Base-by-base conservation (phyloP, 2,888 invertebrate genomes). In the Ethmia dodecea region DNA sequence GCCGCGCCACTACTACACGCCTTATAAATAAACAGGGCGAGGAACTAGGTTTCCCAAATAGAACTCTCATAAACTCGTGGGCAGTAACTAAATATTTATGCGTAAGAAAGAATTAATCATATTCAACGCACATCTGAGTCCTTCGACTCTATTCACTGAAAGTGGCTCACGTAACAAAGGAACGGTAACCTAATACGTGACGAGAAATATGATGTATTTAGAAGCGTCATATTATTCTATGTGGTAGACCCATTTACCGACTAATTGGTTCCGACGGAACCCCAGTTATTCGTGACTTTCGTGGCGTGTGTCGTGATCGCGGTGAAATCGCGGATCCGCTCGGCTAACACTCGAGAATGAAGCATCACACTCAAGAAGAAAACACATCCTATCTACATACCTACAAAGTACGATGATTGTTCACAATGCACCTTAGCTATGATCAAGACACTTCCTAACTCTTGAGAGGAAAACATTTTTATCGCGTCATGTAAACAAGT, bases 81-180 rank as follows among this genome's bases (percentile, higher is more conserved):
- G 11, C 26, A 26, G 26, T 49, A n/a, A n/a, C n/a, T 51, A 55
- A 55, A 60, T 63, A 68, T 68, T 58, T 63, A 67, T 64, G 69
- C 64, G 59, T 65, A 60, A 62, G 58, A 62, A 64, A 64, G 75
- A 80, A 83, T 80, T 81, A 83, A 84, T 79, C 51, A 74, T 70
- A 86, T 86, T 83, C 84, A 44, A 53, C 66, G 64, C 84, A 75
- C 83, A 84, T 60, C 56, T 51, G 27, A 49, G 63, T 73, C 67
- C 70, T 71, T 64, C 62, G 66, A 60, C 61, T 67, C 76, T 72
- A 71, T 79, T 74, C 76, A 63, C 80, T 68, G 79, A 81, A 84
- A 83, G 84, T 84, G 72, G 79, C 73, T 70, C 84, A 77, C 84
- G 81, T 80, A 78, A 81, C 78, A 78, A 80, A 71, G 74, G 76